Evolutionary conservation across 2,797 vertebrate genomes (phyloP).

Genomic region (Karalla daura): DNA sequence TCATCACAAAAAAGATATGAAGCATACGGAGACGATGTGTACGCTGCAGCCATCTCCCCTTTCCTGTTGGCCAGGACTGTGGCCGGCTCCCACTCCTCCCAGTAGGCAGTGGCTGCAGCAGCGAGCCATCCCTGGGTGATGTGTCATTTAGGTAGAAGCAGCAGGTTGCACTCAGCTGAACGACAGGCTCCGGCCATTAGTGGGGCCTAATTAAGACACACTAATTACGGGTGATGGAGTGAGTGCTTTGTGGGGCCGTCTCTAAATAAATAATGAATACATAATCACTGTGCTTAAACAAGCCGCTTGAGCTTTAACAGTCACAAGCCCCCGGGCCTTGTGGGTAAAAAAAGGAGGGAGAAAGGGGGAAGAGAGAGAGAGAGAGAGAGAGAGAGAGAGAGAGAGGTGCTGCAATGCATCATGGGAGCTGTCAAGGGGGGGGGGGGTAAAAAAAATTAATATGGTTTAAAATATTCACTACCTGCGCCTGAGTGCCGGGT

Average conservation of each 20-base stretch:
- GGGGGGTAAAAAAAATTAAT: constrained; percentile 49
- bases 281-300: constrained; percentile 79
- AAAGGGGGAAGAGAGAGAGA: constrained; percentile 37
- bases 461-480: constrained; percentile 75
- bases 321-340: constrained; percentile 59
- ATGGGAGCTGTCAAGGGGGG: constrained; percentile 68
- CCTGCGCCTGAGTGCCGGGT: constrained; percentile 52
- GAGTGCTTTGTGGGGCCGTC: constrained; percentile 63
- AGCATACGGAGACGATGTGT: background rate
- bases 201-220: constrained; percentile 81
- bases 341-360: constrained; percentile 61
- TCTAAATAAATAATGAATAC: constrained; percentile 80
- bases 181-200: constrained; percentile 76
- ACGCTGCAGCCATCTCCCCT: constrained; percentile 1
- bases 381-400: too few relatives aligned
- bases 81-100: constrained; percentile 7
- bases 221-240: constrained; percentile 86
- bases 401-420: constrained; percentile 61
- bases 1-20: background rate
- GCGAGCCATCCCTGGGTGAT: constrained; percentile 61
- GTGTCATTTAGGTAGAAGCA: constrained; percentile 74
- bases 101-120: constrained; percentile 40
- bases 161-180: constrained; percentile 73
- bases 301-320: constrained; percentile 76
- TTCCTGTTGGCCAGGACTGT: constrained; percentile 18